phyloP scores from a whole-genome alignment of 1,140 invertebrate genomes.

The Bombus pascuorum region DNA sequence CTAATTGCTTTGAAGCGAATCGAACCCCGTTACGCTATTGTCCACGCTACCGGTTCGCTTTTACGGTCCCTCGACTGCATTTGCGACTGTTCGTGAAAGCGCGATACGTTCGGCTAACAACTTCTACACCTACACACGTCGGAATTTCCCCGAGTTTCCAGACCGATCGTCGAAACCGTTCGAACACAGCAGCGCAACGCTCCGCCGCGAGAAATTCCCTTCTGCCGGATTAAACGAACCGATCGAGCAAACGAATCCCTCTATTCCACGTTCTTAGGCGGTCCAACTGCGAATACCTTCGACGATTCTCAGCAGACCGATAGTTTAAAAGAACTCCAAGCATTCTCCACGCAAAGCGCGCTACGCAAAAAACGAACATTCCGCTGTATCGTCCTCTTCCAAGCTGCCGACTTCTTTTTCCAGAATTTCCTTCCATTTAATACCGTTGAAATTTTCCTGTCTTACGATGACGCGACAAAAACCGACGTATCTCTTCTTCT shows the following conservation, averaged over 20 bases:
- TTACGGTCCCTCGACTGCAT: background rate
- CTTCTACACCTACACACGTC: background rate
- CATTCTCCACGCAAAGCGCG: background rate
- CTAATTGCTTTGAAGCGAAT: slow-evolving; percentile 55
- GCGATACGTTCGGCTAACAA: background rate
- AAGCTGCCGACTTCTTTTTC: slow-evolving; percentile 12
- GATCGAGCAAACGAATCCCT: background rate
- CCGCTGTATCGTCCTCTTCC: slow-evolving; percentile 13
- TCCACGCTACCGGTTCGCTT: background rate
- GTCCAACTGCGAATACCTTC: background rate
- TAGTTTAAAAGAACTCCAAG: background rate
- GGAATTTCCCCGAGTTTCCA: background rate
- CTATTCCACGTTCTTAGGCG: background rate
- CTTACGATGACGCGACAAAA: background rate
- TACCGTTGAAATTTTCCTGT: slow-evolving; percentile 35
- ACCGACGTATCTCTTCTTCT: background rate
- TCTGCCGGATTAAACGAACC: background rate
- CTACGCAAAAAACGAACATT: background rate
- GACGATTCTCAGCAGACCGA: background rate
- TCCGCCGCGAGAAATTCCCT: background rate
- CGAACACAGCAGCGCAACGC: no score
- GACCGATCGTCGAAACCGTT: no score
- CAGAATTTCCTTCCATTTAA: slow-evolving; percentile 36
- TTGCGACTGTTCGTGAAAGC: background rate
- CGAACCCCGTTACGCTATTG: slow-evolving; percentile 1